Evolutionary conservation across 2,797 vertebrate genomes (phyloP), one percentile per base, ranked within the genome.

Genomic region (Phrynocephalus vlangalii): DNA sequence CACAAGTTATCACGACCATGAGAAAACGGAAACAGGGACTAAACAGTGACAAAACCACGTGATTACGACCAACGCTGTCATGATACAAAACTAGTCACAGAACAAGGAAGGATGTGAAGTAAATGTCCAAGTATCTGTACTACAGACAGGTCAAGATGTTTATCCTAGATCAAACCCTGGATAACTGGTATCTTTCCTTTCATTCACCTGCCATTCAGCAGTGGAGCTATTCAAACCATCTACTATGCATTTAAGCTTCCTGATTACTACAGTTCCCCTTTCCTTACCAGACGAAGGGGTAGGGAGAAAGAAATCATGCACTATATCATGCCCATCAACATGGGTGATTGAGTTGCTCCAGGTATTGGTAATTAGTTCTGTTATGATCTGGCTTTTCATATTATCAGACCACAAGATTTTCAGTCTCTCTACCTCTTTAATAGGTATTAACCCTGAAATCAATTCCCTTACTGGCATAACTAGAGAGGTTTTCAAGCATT

Each of bases 391-490:
- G 11, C 33, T 16, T 89, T 91, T 82, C 33, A 86, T 84, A 89
- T 68, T 56, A 68, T 63, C 68, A 38, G 63, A 30, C 33, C 90
- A 82, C 63, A 88, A 89, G 3, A 0, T 88, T 90, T 92, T 89
- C 88, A 90, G 67, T 1, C 63, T 73, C 22, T 11, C 56, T 33
- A 82, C 8, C 1, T 15, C 20, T 85, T 68, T 73, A 80, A 90
- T 90, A 68, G 93, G 91, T 93, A 84, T 90, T 88, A 82, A 87
- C 84, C 92, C 86, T 63, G 68, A 89, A 86, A 26, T 83, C 50
- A 89, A 86, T 92, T 90, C 92, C 81, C 83, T 86, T 91, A 94
- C 93, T 82, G 81, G 44, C 70, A 91, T 90, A 87, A 86, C 89
- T 93, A 90, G 84, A 66, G 86, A 10, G 33, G 22, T 63, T 20